Base-by-base conservation (phyloP, 2,113 vertebrate species). In the Sinocyclocheilus rhinocerous region DNA sequence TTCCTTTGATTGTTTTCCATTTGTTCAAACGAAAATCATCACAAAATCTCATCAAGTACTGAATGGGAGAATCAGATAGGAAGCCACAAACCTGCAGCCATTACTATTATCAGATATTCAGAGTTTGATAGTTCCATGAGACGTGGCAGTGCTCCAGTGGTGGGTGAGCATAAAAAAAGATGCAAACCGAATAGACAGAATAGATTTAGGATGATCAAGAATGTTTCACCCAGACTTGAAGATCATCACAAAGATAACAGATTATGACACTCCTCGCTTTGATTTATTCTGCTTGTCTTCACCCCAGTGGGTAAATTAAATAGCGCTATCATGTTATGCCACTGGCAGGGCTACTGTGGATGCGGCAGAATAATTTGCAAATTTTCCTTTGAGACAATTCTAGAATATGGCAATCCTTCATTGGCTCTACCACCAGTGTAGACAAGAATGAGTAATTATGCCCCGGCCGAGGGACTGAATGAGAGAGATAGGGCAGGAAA, bases 231-330 rank as follows among this genome's bases (percentile, higher is more conserved):
- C 84, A 80, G 52, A 48, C 33, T 67, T 57, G 48, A 59, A 65
- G 20, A 86, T 84, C 67, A 67, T 55, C 72, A 73, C 55, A 45
- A 52, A 89, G 79, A 67, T 84, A 73, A 83, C 24, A 36, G 73
- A 52, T 61, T 78, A 70, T 86, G 61, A 81, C 70, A 70, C 67
- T 82, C 4, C 24, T 16, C 8, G 24, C 36, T 87, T 33, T 77
- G 84, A 86, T 81, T 82, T 84, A 76, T 76, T 75, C 59, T n/a
- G 13, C 45, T 52, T 42, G 18, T 75, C 75, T 48, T 84, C 29
- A 18, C 24, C 84, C 84, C 29, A 52, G 80, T 79, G 86, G 81
- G n/a, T 36, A 72, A 76, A 85, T 88, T 80, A 86, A 87, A 81
- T 69, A 85, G 83, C 26, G 16, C 65, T 77, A 59, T 70, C 24